These are phyloP conservation scores for Bolinopsis microptera DNA, from an alignment of 37 sponge, comb jelly and placozoan species.

Conservation along the genomic window DNA sequence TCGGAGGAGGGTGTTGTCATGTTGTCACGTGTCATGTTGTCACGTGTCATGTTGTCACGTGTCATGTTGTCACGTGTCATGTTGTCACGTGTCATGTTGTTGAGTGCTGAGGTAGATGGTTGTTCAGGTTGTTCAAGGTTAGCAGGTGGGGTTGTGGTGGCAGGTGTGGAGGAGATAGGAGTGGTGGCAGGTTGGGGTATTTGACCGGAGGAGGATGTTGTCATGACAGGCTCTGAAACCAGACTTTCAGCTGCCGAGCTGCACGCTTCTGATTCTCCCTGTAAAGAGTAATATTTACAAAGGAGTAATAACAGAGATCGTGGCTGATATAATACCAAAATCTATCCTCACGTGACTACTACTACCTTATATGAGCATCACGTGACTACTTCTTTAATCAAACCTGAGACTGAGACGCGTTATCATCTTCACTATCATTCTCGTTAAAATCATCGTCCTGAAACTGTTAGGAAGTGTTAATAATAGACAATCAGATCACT, in stretches of 20 bases:
- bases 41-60: no score
- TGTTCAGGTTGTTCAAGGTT: neutral
- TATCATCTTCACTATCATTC: neutral
- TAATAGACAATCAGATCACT: no score
- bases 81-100: no score
- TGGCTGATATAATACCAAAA: no score
- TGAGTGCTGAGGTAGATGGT: neutral
- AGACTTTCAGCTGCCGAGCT: conserved; percentile 4
- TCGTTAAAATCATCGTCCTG: neutral
- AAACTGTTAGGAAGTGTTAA: no score
- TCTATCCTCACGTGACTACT: no score
- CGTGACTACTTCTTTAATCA: no score
- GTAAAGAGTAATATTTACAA: no score
- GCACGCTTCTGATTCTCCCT: neutral
- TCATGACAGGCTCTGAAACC: neutral
- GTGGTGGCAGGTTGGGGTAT: neutral
- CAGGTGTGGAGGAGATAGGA: neutral
- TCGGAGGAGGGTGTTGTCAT: neutral
- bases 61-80: no score
- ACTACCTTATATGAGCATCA: no score
- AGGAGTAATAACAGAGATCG: no score
- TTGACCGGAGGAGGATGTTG: neutral
- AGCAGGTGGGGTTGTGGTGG: neutral
- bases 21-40: no score
- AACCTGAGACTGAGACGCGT: neutral